Evolutionary conservation across 2,113 vertebrate species (phyloP).

Genomic region (Lophotis ruficrista): DNA sequence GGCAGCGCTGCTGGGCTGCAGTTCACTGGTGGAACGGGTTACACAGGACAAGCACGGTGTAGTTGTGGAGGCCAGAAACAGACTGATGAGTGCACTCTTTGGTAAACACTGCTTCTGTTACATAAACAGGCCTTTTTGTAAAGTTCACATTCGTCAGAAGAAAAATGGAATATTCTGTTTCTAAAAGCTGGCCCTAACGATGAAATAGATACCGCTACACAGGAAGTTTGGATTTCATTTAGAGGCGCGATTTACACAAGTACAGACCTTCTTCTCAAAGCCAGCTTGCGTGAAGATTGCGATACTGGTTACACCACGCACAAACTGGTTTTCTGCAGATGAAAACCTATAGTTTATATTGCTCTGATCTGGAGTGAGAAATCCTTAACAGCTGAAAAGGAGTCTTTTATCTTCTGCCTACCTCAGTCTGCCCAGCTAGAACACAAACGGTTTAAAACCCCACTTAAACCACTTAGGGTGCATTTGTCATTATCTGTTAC

Average conservation of each 20-base stretch:
- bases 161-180: neutral
- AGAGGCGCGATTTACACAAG: accelerated
- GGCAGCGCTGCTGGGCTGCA: neutral
- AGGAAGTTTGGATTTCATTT: neutral
- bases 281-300: neutral
- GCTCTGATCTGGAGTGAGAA: neutral
- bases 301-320: neutral
- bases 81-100: neutral
- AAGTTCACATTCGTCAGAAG: neutral
- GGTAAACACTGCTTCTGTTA: neutral
- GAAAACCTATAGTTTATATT: neutral
- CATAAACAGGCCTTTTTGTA: neutral
- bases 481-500: neutral
- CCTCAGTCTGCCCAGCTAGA: neutral
- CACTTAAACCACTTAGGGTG: neutral
- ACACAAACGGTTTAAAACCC: neutral
- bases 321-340: neutral
- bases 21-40: neutral
- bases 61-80: neutral
- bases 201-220: neutral
- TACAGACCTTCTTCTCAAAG: neutral
- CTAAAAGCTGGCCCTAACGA: neutral
- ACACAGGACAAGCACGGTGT: neutral
- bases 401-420: neutral
- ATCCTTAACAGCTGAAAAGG: neutral